Conservation (phyloP, 2,113 vertebrate species). For the Sisor rabdophorus region DNA sequence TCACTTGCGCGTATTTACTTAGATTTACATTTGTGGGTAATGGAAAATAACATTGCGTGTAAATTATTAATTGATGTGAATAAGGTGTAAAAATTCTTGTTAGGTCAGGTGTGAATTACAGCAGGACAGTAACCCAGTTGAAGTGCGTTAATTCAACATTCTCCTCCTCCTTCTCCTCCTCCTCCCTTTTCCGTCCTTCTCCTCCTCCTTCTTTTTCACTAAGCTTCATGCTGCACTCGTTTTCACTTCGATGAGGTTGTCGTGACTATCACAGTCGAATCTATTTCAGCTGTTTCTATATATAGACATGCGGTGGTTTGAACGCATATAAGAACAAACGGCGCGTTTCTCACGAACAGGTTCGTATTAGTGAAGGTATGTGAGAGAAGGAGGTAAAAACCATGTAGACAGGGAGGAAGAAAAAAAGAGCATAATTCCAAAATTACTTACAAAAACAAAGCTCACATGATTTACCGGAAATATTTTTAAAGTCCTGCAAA, state of each 20-base stretch:
- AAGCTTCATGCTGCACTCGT: constrained; percentile 27
- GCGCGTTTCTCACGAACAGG: constrained; percentile 1
- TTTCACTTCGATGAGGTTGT: constrained; percentile 29
- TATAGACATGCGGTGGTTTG: constrained; percentile 31
- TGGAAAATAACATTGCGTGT: neutral
- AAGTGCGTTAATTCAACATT: constrained; percentile 36
- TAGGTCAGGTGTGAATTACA: neutral
- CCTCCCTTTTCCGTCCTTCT: constrained; percentile 2
- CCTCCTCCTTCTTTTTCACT: constrained; percentile 11
- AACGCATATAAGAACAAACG: constrained; percentile 8
- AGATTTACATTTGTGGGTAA: neutral
- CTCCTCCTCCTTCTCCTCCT: constrained; percentile 23
- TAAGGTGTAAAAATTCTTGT: constrained; percentile 12
- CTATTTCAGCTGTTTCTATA: constrained; percentile 44
- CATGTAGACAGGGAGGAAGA: neutral
- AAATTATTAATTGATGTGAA: too few relatives aligned
- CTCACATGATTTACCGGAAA: too few relatives aligned
- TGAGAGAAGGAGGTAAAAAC: neutral
- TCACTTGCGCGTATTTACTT: too few relatives aligned
- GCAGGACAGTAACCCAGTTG: constrained; percentile 10
- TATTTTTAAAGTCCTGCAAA: neutral
- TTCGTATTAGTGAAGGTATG: neutral
- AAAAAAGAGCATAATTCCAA: neutral
- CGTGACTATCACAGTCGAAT: constrained; percentile 45
- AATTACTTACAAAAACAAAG: neutral